A percentile compares a stretch with the other conserved stretches of the same genome.
phyloP scores from a whole-genome alignment of 2,797 vertebrate genomes.

The Eulemur rubriventer region DNA sequence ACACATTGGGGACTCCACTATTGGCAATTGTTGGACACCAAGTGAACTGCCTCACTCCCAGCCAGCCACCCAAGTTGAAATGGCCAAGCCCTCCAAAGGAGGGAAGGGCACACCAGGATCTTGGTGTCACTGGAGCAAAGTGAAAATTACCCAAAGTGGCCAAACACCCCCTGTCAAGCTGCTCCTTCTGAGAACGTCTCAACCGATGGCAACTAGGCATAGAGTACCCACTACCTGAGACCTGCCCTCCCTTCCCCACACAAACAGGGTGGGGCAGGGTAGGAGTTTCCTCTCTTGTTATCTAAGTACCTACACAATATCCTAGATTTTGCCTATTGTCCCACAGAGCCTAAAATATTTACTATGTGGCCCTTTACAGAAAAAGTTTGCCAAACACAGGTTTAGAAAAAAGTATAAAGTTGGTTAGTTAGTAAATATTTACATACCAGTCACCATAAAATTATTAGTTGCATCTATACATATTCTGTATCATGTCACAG shows the following conservation, averaged over 20 bases:
- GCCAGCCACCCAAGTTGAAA: background rate
- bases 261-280: background rate
- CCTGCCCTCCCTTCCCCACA: background rate
- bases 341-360: slow-evolving; percentile 45
- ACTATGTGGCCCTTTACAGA: slow-evolving; percentile 19
- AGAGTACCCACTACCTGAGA: background rate
- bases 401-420: background rate
- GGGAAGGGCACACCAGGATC: background rate
- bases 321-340: background rate
- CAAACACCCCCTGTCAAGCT: background rate
- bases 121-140: background rate
- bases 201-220: background rate
- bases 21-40: background rate
- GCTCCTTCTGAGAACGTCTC: background rate
- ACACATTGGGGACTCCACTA: background rate
- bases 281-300: background rate
- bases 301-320: background rate
- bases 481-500: slow-evolving; percentile 6
- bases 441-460: background rate
- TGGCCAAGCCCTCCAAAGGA: background rate
- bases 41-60: background rate
- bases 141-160: background rate
- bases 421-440: slow-evolving; percentile 11
- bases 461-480: slow-evolving; percentile 1
- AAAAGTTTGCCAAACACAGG: slow-evolving; percentile 12